These are phyloP conservation scores for Atta colombica DNA, from an alignment of 1,140 invertebrate genomes.

Conservation along the genomic window DNA sequence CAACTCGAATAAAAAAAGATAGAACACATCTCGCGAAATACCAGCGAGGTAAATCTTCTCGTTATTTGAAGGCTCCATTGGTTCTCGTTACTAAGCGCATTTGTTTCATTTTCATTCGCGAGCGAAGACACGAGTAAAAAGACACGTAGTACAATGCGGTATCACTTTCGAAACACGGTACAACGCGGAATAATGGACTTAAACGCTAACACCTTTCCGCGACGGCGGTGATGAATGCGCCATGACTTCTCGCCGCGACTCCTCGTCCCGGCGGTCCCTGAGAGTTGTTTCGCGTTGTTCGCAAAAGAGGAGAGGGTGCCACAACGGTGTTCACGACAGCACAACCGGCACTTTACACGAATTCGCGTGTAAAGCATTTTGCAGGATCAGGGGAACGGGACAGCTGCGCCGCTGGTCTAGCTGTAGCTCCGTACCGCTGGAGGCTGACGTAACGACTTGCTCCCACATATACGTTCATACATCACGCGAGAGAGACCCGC, in stretches of 20 bases:
- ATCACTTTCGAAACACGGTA: slow-evolving; percentile 57
- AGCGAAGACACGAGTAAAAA: slow-evolving; percentile 39
- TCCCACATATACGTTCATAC: slow-evolving; percentile 78
- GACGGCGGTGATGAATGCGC: slow-evolving; percentile 52
- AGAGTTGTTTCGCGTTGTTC: slow-evolving; percentile 12
- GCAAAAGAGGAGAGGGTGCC: slow-evolving; percentile 27
- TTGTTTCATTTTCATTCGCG: slow-evolving; percentile 31
- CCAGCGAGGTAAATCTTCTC: neutral
- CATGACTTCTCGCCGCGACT: slow-evolving; percentile 34
- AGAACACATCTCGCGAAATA: neutral
- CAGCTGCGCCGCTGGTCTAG: slow-evolving; percentile 1
- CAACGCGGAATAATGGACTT: slow-evolving; percentile 59
- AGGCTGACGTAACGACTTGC: slow-evolving; percentile 79
- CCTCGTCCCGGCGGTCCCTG: neutral
- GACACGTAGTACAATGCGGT: slow-evolving; percentile 43
- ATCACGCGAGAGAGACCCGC: slow-evolving; percentile 67
- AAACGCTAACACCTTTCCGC: slow-evolving; percentile 43
- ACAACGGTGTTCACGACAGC: slow-evolving; percentile 6
- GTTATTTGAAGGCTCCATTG: neutral
- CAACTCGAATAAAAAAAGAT: neutral
- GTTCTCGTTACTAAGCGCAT: slow-evolving; percentile 13
- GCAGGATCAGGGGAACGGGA: slow-evolving; percentile 54
- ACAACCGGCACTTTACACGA: slow-evolving; percentile 62
- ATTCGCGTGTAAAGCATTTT: slow-evolving; percentile 53
- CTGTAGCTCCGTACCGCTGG: neutral